These are phyloP conservation scores for Dione vanillae DNA, from an alignment of 2,888 invertebrate species.

Conservation along the genomic window DNA sequence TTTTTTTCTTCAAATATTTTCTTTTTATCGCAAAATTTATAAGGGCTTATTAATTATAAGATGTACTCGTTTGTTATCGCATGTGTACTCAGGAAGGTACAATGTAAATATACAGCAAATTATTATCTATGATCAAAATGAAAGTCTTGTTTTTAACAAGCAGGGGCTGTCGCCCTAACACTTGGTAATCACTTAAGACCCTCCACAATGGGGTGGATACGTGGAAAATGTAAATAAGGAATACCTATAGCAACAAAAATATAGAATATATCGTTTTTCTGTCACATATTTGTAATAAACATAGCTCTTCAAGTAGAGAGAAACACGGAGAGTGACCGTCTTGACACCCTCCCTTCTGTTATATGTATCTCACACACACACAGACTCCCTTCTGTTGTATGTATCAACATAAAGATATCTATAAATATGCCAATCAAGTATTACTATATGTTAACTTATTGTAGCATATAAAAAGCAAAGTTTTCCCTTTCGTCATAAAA, in stretches of 20 bases:
- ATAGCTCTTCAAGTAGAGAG: too few species aligned
- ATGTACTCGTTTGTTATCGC: conserved; percentile 6
- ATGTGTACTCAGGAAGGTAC: conserved; percentile 11
- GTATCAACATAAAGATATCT: too few species aligned
- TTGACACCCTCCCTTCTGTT: too few species aligned
- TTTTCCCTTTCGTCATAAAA: too few species aligned
- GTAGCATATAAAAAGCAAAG: too few species aligned
- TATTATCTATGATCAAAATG: conserved; percentile 41
- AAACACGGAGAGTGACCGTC: too few species aligned
- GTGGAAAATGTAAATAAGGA: conserved; percentile 32
- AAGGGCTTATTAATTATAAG: conserved; percentile 14
- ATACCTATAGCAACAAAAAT: conserved; percentile 9
- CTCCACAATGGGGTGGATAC: conserved; percentile 51
- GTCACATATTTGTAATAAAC: not conserved
- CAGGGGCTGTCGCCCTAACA: conserved; percentile 46
- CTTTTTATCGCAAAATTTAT: not conserved
- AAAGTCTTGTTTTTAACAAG: conserved; percentile 53
- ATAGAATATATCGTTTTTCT: not conserved
- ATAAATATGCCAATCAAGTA: too few species aligned
- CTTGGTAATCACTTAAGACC: conserved; percentile 58
- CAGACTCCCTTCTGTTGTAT: too few species aligned
- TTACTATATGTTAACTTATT: too few species aligned
- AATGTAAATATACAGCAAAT: conserved; percentile 31
- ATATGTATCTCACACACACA: too few species aligned
- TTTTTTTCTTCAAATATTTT: too few species aligned